A percentile compares a stretch with the other conserved stretches of the same genome.
phyloP scores from a whole-genome alignment of 35 echinoderm and acorn worm genomes.

The Anneissia japonica region DNA sequence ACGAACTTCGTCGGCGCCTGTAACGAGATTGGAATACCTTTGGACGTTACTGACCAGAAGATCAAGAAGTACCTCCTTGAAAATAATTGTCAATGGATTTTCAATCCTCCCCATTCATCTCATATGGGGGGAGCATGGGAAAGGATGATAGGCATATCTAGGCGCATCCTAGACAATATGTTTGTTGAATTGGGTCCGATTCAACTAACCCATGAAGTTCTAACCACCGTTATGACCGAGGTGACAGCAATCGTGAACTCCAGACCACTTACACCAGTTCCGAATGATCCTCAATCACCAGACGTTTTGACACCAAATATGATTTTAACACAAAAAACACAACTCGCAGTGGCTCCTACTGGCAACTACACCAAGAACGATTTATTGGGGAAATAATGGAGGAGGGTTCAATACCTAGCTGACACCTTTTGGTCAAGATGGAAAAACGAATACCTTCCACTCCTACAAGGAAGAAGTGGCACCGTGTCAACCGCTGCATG shows the following conservation, averaged over 20 bases:
- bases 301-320: conserved; percentile 28
- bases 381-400: not conserved
- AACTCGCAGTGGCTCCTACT: not conserved
- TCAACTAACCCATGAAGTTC: not conserved
- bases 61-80: not conserved
- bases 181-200: not conserved
- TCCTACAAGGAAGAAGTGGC: not conserved
- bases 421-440: not conserved
- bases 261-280: not conserved
- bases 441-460: not conserved
- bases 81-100: not conserved
- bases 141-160: not conserved
- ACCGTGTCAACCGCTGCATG: not conserved
- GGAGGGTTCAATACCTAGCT: not conserved
- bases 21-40: not conserved
- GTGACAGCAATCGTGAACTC: not conserved
- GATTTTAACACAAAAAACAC: conserved; percentile 33
- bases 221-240: not conserved
- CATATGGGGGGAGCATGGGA: not conserved
- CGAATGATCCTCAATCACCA: not conserved
- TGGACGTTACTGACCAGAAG: not conserved
- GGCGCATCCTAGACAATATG: not conserved
- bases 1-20: not conserved
- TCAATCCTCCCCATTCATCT: not conserved
- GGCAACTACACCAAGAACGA: conserved; percentile 1